Percentiles rank a stretch among this genome's conserved stretches.
Evolutionary conservation across 2,113 vertebrate species (phyloP).

Genomic region (Falcunculus frontatus): DNA sequence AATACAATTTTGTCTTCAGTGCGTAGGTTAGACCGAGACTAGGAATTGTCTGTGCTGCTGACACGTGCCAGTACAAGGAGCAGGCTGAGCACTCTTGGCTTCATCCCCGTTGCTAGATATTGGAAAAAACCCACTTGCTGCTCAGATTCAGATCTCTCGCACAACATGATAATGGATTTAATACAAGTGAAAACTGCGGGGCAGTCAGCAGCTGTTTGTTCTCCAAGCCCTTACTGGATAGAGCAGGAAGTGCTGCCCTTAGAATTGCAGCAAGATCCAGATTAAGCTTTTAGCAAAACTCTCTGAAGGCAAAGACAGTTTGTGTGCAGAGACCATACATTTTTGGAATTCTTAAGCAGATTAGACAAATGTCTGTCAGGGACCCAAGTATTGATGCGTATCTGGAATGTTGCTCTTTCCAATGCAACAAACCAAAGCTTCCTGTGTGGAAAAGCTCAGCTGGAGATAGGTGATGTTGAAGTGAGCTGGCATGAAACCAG

Average conservation of each 20-base stretch:
- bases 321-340: not conserved
- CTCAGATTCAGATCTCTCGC: not conserved
- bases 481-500: not conserved
- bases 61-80: not conserved
- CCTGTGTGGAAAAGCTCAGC: not conserved
- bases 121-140: not conserved
- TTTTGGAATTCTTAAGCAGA: not conserved
- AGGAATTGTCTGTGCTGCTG: not conserved
- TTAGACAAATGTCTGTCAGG: not conserved
- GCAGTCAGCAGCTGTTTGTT: not conserved
- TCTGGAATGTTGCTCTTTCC: not conserved
- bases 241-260: not conserved
- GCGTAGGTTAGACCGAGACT: accelerated
- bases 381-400: not conserved
- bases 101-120: not conserved
- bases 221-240: not conserved
- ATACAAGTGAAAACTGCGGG: not conserved
- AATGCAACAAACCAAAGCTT: not conserved
- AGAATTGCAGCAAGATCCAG: not conserved
- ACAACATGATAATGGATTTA: not conserved
- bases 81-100: not conserved
- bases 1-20: not conserved
- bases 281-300: not conserved
- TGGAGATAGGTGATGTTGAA: not conserved
- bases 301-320: not conserved